Conservation (phyloP, 2,888 invertebrate species). For the Bombyx huttoni region DNA sequence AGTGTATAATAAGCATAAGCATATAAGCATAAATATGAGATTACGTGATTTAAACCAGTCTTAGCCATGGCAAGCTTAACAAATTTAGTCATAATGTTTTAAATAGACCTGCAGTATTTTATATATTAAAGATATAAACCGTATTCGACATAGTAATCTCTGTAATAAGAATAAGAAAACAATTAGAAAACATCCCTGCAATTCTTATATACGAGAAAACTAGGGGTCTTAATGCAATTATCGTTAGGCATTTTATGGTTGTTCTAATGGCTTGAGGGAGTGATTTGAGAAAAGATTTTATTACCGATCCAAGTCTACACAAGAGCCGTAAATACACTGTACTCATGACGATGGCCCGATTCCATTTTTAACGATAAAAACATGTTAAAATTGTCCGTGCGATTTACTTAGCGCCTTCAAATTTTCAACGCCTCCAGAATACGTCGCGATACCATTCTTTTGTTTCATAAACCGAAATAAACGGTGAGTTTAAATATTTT, state of each 20-base stretch:
- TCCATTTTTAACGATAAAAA: neutral
- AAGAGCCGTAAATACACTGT: neutral
- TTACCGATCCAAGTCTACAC: neutral
- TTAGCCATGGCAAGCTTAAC: too few species aligned
- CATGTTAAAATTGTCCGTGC: neutral
- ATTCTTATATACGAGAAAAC: neutral
- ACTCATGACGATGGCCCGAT: neutral
- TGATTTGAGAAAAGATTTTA: neutral
- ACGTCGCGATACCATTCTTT: neutral
- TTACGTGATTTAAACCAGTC: too few species aligned
- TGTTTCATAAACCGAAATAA: neutral
- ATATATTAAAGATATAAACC: too few species aligned
- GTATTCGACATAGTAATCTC: too few species aligned
- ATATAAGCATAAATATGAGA: too few species aligned
- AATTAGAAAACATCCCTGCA: neutral
- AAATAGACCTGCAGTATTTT: too few species aligned
- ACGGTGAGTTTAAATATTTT: too few species aligned
- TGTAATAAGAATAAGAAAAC: too few species aligned
- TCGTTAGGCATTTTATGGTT: neutral
- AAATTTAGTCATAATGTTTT: too few species aligned
- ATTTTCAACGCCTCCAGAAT: too few species aligned
- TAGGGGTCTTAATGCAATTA: neutral
- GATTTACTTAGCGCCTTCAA: too few species aligned
- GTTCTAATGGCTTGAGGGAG: neutral
- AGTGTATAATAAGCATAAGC: too few species aligned